Evolutionary conservation across 2,888 invertebrate genomes (phyloP).

Genomic region (Dione vanillae): DNA sequence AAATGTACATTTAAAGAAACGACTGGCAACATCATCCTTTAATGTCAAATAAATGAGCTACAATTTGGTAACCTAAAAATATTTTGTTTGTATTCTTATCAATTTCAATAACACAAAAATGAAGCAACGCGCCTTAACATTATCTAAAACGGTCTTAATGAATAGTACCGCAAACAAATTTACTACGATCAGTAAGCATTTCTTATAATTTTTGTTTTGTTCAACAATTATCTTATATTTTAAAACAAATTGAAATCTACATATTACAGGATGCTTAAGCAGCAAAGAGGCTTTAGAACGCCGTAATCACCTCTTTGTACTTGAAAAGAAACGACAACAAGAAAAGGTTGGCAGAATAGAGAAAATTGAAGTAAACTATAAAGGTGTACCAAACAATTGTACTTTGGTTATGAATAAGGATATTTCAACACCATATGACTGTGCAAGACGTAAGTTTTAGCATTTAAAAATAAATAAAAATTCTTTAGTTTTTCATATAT

Average conservation of each 20-base stretch:
- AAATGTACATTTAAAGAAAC: neutral
- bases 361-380: constrained; percentile 94
- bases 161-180: constrained; percentile 52
- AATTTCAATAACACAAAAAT: constrained; percentile 60
- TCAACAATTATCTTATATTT: neutral
- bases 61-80: constrained; percentile 2
- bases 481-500: too few relatives aligned
- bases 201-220: constrained; percentile 2
- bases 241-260: neutral
- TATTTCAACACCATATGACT: constrained; percentile 96
- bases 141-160: constrained; percentile 58
- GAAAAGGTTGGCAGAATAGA: constrained; percentile 92
- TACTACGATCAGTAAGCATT: constrained; percentile 56
- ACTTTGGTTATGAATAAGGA: constrained; percentile 95
- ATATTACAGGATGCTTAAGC: constrained; percentile 72
- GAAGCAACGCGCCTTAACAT: constrained; percentile 61
- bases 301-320: constrained; percentile 89
- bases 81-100: constrained; percentile 10
- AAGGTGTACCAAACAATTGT: constrained; percentile 89
- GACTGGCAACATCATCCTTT: neutral
- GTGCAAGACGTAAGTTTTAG: constrained; percentile 91
- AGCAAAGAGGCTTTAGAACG: constrained; percentile 81
- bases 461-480: neutral
- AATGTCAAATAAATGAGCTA: constrained; percentile 9
- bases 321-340: constrained; percentile 90